Evolutionary conservation across 2,888 invertebrate species (phyloP).

Genomic region (Acanthococcus lagerstroemiae): DNA sequence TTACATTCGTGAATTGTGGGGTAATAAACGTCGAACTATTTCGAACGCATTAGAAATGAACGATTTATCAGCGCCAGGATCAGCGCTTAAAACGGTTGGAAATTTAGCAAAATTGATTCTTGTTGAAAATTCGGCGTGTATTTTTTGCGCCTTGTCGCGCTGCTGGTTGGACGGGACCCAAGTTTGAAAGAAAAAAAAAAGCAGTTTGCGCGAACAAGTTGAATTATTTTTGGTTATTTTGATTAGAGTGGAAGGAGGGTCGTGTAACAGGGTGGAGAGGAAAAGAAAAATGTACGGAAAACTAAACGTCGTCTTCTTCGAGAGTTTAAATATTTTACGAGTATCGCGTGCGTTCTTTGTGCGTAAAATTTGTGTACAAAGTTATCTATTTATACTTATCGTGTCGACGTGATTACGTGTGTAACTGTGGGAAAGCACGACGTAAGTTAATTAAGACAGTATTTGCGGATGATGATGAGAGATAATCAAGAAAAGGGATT

Average conservation of each 20-base stretch:
- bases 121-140: constrained; percentile 14
- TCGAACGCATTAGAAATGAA: constrained; percentile 13
- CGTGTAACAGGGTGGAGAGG: background rate
- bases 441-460: too few relatives aligned
- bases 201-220: constrained; percentile 2
- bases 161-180: constrained; percentile 6
- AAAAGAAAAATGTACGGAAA: background rate
- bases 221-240: constrained; percentile 11
- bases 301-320: background rate
- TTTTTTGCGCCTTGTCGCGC: background rate
- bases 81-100: constrained; percentile 9
- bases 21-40: constrained; percentile 22
- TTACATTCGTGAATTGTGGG: constrained; percentile 15
- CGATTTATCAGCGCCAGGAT: constrained; percentile 17
- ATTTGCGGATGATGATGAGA: too few relatives aligned
- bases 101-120: constrained; percentile 18
- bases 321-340: background rate
- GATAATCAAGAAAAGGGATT: too few relatives aligned
- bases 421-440: too few relatives aligned
- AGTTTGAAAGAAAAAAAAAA: constrained; percentile 16
- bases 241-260: too few relatives aligned
- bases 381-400: too few relatives aligned
- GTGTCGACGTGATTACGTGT: too few relatives aligned
- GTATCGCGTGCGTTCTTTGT: background rate
- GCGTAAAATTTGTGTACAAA: too few relatives aligned